These are phyloP conservation scores for Hipposideros armiger DNA, from an alignment of 2,113 vertebrate species.

Conservation along the genomic window DNA sequence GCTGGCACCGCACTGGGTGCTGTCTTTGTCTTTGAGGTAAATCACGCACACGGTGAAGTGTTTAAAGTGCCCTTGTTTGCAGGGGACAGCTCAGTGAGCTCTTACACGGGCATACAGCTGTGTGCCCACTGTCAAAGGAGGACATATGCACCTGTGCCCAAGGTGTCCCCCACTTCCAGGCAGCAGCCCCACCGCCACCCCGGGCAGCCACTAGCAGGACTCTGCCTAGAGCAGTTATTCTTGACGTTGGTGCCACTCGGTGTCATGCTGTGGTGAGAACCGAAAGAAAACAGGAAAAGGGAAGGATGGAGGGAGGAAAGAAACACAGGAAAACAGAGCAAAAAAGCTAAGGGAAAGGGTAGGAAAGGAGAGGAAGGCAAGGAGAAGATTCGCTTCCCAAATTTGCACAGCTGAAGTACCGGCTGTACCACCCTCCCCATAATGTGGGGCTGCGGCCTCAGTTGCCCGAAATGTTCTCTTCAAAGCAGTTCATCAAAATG, in stretches of 20 bases:
- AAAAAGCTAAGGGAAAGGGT: not conserved
- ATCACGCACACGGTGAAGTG: rapidly evolving
- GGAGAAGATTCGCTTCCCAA: not conserved
- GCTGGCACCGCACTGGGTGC: rapidly evolving
- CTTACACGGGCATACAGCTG: not conserved
- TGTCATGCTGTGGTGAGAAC: not conserved
- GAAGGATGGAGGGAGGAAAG: not conserved
- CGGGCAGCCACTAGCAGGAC: rapidly evolving
- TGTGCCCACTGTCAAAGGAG: too few species aligned
- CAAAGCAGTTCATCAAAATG: not conserved
- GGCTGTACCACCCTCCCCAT: rapidly evolving
- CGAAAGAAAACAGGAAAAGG: not conserved
- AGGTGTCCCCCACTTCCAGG: too few species aligned
- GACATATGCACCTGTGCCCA: rapidly evolving
- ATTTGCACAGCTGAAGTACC: not conserved
- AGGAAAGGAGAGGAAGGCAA: not conserved
- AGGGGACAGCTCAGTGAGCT: not conserved
- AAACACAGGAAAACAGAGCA: too few species aligned
- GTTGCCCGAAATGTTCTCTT: not conserved
- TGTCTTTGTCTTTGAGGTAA: not conserved
- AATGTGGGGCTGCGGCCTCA: not conserved
- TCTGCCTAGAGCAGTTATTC: not conserved
- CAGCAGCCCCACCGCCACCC: too few species aligned
- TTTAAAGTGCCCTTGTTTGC: not conserved
- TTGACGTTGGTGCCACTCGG: not conserved